These are phyloP conservation scores for Hymenochirus boettgeri DNA, from an alignment of 2,113 vertebrate genomes.

Conservation along the genomic window DNA sequence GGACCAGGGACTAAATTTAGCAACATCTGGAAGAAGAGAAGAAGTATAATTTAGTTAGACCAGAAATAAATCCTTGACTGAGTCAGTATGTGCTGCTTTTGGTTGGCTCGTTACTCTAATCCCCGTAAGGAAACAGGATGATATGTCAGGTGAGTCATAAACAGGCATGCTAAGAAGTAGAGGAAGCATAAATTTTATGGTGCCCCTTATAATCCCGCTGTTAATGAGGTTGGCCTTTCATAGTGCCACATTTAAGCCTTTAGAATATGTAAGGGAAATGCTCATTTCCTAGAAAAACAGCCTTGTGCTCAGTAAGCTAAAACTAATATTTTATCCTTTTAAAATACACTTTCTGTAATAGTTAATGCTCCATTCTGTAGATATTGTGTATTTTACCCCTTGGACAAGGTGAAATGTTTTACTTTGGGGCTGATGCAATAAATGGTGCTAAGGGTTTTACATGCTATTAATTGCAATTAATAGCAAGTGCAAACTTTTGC, in stretches of 20 bases:
- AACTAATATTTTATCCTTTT: constrained; percentile 1
- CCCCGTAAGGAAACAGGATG: constrained; percentile 23
- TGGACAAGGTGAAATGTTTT: no score
- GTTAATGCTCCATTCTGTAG: no score
- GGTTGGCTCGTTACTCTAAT: constrained; percentile 11
- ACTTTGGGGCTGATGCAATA: no score
- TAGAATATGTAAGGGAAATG: constrained; percentile 30
- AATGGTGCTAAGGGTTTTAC: no score
- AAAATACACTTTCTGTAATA: no score
- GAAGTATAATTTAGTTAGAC: no score
- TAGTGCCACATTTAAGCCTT: constrained; percentile 29
- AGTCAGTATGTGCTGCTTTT: background rate
- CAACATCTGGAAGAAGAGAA: no score
- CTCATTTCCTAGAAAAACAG: constrained; percentile 24
- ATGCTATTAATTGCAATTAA: no score
- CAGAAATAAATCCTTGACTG: no score
- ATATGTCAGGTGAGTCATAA: constrained; percentile 23
- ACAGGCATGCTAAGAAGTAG: constrained; percentile 10
- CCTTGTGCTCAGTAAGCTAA: constrained; percentile 24
- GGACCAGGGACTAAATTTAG: no score
- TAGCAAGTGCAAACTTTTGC: no score
- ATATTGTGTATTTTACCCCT: no score
- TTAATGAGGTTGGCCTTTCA: constrained; percentile 34
- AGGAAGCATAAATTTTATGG: constrained; percentile 25
- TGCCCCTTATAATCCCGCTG: constrained; percentile 32